Evolutionary conservation across 2,113 vertebrate species (phyloP), one percentile per base, ranked within the genome.

Genomic region (Podilymbus podiceps): DNA sequence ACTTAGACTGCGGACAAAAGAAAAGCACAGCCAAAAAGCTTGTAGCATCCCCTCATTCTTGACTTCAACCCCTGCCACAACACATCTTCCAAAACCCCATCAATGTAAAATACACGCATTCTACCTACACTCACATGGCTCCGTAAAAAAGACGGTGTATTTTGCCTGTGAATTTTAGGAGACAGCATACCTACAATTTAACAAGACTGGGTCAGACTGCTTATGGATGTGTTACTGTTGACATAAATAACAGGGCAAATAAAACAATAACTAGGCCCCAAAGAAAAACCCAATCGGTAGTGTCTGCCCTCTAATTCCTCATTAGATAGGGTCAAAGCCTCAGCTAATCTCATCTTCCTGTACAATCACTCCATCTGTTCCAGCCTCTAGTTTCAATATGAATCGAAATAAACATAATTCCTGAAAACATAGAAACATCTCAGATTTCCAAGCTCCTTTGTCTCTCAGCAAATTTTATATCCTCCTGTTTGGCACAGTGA

Each of bases 371-470:
- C 94, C 97, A 96, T 96, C 96, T 95, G 97, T 40, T 93, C 84
- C 87, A 15, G 0, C 5, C 93, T 85, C 77, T 31, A 56, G 58
- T 91, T 91, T 95, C 93, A 87, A 78, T 31, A 4, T 21, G 89
- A 96, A 95, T 53, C 1, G 71, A 93, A 94, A 94, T 33, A 94
- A 97, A 93, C 52, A 47, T 38, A 87, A 84, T 84, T 86, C 93
- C 95, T 88, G 80, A 85, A 88, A 92, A 96, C 27, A 71, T 59
- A 69, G 84, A 93, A 93, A 83, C 38, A 52, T 82, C 95, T 90
- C 88, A 33, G 78, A 95, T 95, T 97, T 92, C 88, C 89, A 86
- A 82, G 77, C 21, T 83, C 88, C 44, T 98, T 97, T 97, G 78
- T 95, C 89, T 97, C 81, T 42, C 62, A 19, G 31, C 62, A 86